Evolutionary conservation across 53 echinoderm and acorn worm genomes (phyloP).

Genomic region (Hippasteria phrygiana): DNA sequence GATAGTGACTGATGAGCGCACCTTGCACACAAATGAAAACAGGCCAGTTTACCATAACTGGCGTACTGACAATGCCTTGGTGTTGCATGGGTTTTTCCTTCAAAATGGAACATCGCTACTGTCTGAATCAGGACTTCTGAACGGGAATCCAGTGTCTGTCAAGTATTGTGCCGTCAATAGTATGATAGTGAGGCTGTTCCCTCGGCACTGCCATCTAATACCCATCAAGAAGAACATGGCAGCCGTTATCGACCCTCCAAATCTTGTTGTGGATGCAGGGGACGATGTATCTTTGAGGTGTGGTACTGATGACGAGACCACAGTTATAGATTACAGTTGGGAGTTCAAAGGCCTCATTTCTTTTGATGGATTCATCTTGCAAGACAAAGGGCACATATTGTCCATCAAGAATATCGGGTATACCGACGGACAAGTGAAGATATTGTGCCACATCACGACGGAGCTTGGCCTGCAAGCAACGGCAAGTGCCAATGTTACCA

Average conservation of each 20-base stretch:
- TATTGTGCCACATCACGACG: slow-evolving; percentile 75
- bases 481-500: slow-evolving; percentile 76
- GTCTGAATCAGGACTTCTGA: slow-evolving; percentile 65
- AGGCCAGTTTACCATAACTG: slow-evolving; percentile 63
- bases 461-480: slow-evolving; percentile 71
- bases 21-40: background rate
- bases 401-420: slow-evolving; percentile 69
- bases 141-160: slow-evolving; percentile 45
- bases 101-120: slow-evolving; percentile 83
- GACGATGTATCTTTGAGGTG: slow-evolving; percentile 81
- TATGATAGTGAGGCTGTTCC: slow-evolving; percentile 70
- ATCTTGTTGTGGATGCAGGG: slow-evolving; percentile 50
- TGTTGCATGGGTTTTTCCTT: slow-evolving; percentile 81
- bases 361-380: slow-evolving; percentile 65
- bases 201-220: slow-evolving; percentile 70
- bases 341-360: slow-evolving; percentile 61
- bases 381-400: slow-evolving; percentile 65
- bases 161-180: slow-evolving; percentile 78
- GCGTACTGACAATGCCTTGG: slow-evolving; percentile 54
- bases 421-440: slow-evolving; percentile 33
- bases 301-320: slow-evolving; percentile 57
- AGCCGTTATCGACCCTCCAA: slow-evolving; percentile 70
- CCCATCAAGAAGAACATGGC: slow-evolving; percentile 37
- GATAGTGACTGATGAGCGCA: background rate
- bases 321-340: slow-evolving; percentile 78